A percentile compares a stretch with the other conserved stretches of the same genome.
phyloP scores from a whole-genome alignment of 2,888 invertebrate genomes.

The Chesias legatella region DNA sequence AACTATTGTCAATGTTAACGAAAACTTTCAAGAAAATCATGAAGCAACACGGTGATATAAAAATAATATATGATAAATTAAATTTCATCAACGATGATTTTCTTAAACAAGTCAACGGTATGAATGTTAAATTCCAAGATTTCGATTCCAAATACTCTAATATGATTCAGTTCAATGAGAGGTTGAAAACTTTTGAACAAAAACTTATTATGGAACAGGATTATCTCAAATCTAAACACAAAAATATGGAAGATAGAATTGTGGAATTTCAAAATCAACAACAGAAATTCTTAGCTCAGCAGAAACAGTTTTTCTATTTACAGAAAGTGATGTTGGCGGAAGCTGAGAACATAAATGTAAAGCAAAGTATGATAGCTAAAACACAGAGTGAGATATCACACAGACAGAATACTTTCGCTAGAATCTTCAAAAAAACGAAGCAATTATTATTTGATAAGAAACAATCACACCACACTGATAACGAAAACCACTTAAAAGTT shows the following conservation, averaged over 20 bases:
- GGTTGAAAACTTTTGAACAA: conserved; percentile 43
- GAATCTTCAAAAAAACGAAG: conserved; percentile 63
- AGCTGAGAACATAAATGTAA: conserved; percentile 63
- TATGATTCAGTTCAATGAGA: conserved; percentile 47
- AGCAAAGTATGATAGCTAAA: conserved; percentile 61
- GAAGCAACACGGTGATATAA: conserved; percentile 63
- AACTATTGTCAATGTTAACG: conserved; percentile 62
- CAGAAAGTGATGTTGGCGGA: conserved; percentile 64
- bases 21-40: conserved; percentile 68
- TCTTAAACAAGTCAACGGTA: conserved; percentile 37
- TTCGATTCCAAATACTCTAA: conserved; percentile 56
- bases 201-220: conserved; percentile 45
- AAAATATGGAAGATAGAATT: conserved; percentile 48
- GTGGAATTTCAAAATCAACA: conserved; percentile 64
- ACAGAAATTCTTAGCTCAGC: conserved; percentile 61
- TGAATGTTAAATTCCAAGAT: conserved; percentile 50
- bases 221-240: conserved; percentile 47
- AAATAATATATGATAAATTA: conserved; percentile 47
- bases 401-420: conserved; percentile 63
- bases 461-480: conserved; percentile 18
- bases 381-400: conserved; percentile 65
- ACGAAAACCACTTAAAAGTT: conserved; percentile 5
- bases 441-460: conserved; percentile 47
- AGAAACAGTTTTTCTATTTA: conserved; percentile 61
- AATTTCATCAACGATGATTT: conserved; percentile 48